Conservation (phyloP, 2,797 vertebrate species). For the Saguinus oedipus region DNA sequence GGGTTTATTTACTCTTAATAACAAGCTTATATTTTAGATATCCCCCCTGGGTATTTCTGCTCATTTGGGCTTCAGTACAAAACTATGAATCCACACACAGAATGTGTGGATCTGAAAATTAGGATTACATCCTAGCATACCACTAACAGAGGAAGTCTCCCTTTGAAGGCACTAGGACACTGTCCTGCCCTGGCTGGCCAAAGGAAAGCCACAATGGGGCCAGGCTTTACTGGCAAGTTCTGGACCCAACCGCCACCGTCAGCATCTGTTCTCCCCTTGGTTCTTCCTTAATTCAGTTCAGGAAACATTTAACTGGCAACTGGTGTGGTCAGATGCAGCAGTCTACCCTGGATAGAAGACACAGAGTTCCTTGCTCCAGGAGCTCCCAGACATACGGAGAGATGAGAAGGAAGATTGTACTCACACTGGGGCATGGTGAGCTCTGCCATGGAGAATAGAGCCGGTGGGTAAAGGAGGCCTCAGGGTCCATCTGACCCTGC, state of each 20-base stretch:
- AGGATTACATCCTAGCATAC: slow-evolving; percentile 77
- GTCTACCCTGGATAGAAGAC: not conserved
- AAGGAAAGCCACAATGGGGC: not conserved
- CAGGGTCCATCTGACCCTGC: rapidly evolving
- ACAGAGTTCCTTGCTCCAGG: not conserved
- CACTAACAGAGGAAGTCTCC: slow-evolving; percentile 73
- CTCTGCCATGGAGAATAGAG: not conserved
- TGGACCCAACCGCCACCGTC: rapidly evolving
- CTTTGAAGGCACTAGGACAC: slow-evolving; percentile 57
- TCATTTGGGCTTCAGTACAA: slow-evolving; percentile 63
- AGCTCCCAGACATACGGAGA: not conserved
- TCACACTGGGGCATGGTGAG: not conserved
- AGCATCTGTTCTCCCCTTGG: not conserved
- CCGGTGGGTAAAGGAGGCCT: not conserved
- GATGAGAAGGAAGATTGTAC: not conserved
- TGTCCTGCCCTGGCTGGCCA: not conserved
- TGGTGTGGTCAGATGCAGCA: too few species aligned
- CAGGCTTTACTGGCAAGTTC: not conserved
- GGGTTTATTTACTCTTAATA: slow-evolving; percentile 59
- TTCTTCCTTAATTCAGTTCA: not conserved
- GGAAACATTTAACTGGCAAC: not conserved
- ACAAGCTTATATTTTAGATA: slow-evolving; percentile 55
- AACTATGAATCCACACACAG: slow-evolving; percentile 30
- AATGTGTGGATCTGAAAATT: slow-evolving; percentile 72
- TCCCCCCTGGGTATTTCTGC: slow-evolving; percentile 56